Evolutionary conservation across 2,797 vertebrate genomes (phyloP).

Genomic region (Catharus ustulatus): DNA sequence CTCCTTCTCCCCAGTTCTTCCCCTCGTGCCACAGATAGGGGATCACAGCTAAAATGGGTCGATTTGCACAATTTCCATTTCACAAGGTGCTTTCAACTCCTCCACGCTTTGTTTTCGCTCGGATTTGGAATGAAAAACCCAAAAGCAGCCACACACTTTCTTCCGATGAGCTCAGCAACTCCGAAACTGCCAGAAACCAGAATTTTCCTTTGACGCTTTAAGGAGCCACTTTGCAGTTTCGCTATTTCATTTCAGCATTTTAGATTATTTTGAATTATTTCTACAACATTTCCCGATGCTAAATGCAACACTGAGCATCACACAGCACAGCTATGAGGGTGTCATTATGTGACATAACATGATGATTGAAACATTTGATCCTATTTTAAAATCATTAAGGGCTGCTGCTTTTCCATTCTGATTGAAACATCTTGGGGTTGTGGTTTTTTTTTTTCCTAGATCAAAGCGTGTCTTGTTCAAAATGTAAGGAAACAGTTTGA

Average conservation of each 20-base stretch:
- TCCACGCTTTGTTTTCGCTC: not conserved
- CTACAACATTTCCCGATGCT: conserved; percentile 27
- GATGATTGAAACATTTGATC: conserved; percentile 52
- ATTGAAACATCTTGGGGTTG: conserved; percentile 15
- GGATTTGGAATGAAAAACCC: accelerated
- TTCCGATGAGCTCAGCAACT: not conserved
- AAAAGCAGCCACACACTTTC: not conserved
- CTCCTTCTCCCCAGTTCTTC: not conserved
- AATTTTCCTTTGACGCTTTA: not conserved
- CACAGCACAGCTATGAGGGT: not conserved
- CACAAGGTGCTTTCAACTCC: not conserved
- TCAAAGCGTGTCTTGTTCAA: conserved; percentile 48
- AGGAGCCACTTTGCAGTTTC: not conserved
- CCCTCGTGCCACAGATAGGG: accelerated
- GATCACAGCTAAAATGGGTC: not conserved
- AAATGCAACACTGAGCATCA: conserved; percentile 27
- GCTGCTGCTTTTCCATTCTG: conserved; percentile 19
- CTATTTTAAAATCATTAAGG: conserved; percentile 58
- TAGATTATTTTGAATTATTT: conserved; percentile 44
- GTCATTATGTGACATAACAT: conserved; percentile 44
- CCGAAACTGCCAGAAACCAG: not conserved
- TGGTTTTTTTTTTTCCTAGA: not conserved
- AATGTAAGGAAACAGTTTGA: conserved; percentile 52
- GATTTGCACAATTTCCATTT: conserved; percentile 19
- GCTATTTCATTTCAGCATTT: not conserved